These are phyloP conservation scores for Mythimna loreyi DNA, from an alignment of 2,888 invertebrate genomes.

Conservation along the genomic window DNA sequence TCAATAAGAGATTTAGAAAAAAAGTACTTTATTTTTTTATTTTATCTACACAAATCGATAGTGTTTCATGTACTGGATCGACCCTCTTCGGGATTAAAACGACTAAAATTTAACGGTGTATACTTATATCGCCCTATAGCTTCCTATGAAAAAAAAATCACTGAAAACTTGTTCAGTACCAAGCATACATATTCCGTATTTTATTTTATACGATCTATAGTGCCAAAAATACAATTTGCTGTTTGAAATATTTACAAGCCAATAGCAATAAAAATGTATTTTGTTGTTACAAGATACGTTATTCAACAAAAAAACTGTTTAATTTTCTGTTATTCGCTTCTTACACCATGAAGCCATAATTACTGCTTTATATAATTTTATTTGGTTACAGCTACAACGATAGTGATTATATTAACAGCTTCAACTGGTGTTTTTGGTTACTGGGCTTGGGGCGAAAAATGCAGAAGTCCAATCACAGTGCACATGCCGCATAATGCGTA, in stretches of 20 bases:
- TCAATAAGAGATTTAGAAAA: no score
- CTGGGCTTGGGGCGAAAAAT: slow-evolving; percentile 81
- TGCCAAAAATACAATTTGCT: background rate
- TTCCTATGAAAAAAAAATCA: no score
- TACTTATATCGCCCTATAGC: no score
- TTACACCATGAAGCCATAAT: background rate
- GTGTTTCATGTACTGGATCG: no score
- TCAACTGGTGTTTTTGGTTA: slow-evolving; percentile 81
- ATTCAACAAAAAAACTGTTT: no score
- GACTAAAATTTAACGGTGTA: no score
- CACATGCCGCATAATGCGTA: slow-evolving; percentile 77
- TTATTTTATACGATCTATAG: background rate
- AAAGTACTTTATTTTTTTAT: no score
- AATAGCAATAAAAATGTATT: background rate
- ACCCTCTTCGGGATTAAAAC: no score
- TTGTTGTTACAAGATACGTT: background rate
- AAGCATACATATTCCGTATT: background rate
- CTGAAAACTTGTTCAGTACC: no score
- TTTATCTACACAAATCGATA: no score
- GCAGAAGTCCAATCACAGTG: slow-evolving; percentile 76
- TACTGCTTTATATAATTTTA: background rate
- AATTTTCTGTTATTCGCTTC: background rate
- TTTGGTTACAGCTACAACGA: slow-evolving; percentile 75
- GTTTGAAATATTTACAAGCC: background rate
- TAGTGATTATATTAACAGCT: slow-evolving; percentile 67